Evolutionary conservation across 2,888 invertebrate species (phyloP).

Genomic region (Pristionchus japonicus): DNA sequence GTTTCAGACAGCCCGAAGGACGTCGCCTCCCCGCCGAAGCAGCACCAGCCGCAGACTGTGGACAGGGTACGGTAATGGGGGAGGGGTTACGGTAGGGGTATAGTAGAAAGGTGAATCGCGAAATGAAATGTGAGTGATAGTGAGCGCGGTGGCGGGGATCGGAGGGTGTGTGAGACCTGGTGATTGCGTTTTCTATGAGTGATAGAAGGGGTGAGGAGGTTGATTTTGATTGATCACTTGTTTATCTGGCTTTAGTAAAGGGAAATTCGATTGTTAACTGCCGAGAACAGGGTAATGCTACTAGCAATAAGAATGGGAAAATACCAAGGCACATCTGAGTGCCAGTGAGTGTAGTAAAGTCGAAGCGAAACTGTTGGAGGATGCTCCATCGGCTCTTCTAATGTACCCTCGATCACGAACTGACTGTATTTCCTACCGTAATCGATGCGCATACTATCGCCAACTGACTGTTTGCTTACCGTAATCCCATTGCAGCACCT

Average conservation of each 20-base stretch:
- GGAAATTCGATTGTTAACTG: no score
- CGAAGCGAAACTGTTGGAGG: no score
- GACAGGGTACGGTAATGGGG: slow-evolving; percentile 19
- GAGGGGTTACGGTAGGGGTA: neutral
- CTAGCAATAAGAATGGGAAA: no score
- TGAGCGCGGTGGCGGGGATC: neutral
- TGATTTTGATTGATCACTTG: no score
- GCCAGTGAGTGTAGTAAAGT: no score
- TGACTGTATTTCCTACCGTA: neutral
- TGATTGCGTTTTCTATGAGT: neutral
- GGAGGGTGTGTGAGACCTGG: neutral
- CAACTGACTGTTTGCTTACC: neutral
- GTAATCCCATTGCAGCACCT: slow-evolving; percentile 37
- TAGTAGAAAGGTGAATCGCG: no score
- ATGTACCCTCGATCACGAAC: no score
- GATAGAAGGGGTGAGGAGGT: neutral
- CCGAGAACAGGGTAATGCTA: no score
- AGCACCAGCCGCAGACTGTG: neutral
- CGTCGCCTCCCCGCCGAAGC: neutral
- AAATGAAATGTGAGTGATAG: no score
- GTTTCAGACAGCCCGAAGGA: neutral
- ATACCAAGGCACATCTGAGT: no score
- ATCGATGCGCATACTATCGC: neutral
- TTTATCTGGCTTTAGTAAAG: no score
- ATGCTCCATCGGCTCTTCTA: no score